phyloP scores from a whole-genome alignment of 2,888 invertebrate species.

The Ectropis crepuscularia region DNA sequence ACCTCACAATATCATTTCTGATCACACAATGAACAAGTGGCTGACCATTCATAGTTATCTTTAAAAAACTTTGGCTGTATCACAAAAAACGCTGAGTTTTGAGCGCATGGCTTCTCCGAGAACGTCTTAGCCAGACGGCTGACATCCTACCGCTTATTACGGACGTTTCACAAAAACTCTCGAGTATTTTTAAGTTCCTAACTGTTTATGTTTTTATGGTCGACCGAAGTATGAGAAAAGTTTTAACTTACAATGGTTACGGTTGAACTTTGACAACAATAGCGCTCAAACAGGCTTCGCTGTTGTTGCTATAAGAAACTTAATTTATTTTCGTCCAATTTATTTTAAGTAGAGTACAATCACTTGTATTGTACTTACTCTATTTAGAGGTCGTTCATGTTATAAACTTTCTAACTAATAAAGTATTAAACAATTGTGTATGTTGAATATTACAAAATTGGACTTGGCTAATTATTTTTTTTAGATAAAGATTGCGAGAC shows the following conservation, averaged over 20 bases:
- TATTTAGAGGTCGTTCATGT: neutral
- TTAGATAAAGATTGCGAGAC: too few species aligned
- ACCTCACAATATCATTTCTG: too few species aligned
- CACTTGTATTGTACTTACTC: conserved; percentile 11
- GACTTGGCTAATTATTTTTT: too few species aligned
- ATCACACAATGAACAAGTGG: too few species aligned
- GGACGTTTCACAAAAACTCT: conserved; percentile 59
- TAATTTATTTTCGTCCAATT: conserved; percentile 37
- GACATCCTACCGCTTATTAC: conserved; percentile 65
- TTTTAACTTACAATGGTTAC: conserved; percentile 43
- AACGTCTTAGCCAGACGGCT: conserved; percentile 60
- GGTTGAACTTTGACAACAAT: conserved; percentile 37
- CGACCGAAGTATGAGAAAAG: conserved; percentile 54
- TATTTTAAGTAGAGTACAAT: conserved; percentile 30
- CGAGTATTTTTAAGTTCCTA: conserved; percentile 55
- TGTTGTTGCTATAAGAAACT: conserved; percentile 37
- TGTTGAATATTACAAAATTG: too few species aligned
- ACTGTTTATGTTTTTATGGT: conserved; percentile 56
- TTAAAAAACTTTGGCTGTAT: conserved; percentile 65
- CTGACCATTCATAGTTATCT: conserved; percentile 33
- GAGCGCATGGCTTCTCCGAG: conserved; percentile 49
- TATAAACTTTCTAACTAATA: neutral
- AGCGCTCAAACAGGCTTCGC: conserved; percentile 36
- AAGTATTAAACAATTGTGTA: too few species aligned
- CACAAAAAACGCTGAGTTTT: conserved; percentile 54